Evolutionary conservation across 2,113 vertebrate genomes (phyloP).

Genomic region (Trogon surrucura): DNA sequence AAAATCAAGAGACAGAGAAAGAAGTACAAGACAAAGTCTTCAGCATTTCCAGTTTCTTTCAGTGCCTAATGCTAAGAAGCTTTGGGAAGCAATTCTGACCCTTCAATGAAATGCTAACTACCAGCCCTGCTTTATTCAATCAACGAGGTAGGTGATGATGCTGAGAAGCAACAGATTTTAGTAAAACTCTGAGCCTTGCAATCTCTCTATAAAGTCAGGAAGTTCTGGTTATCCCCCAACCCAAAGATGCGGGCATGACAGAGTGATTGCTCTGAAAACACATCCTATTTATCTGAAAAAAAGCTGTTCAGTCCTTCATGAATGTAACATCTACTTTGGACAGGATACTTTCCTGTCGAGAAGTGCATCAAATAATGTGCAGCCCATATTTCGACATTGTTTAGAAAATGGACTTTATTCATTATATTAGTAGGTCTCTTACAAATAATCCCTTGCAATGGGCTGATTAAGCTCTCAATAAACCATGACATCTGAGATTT

Average conservation of each 20-base stretch:
- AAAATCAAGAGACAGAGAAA: not conserved
- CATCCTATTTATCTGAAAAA: not conserved
- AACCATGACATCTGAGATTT: not conserved
- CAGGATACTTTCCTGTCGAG: not conserved
- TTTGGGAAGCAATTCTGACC: not conserved
- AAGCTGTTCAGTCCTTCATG: not conserved
- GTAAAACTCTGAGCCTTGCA: not conserved
- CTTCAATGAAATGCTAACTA: not conserved
- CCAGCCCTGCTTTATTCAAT: not conserved
- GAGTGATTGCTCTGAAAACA: not conserved
- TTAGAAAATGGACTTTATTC: not conserved
- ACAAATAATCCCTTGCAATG: not conserved
- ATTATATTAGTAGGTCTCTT: not conserved
- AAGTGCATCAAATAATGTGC: not conserved
- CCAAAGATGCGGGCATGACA: not conserved
- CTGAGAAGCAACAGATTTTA: not conserved
- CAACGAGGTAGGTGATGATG: not conserved
- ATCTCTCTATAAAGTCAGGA: not conserved
- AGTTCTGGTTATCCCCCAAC: not conserved
- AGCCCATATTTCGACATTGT: not conserved
- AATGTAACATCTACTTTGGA: not conserved
- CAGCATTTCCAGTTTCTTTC: not conserved
- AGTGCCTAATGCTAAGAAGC: not conserved
- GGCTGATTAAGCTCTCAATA: not conserved
- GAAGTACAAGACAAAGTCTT: not conserved